Percentiles rank a stretch among this genome's conserved stretches.
Evolutionary conservation across 2,113 vertebrate species (phyloP).

Genomic region (Hippocampus comes): DNA sequence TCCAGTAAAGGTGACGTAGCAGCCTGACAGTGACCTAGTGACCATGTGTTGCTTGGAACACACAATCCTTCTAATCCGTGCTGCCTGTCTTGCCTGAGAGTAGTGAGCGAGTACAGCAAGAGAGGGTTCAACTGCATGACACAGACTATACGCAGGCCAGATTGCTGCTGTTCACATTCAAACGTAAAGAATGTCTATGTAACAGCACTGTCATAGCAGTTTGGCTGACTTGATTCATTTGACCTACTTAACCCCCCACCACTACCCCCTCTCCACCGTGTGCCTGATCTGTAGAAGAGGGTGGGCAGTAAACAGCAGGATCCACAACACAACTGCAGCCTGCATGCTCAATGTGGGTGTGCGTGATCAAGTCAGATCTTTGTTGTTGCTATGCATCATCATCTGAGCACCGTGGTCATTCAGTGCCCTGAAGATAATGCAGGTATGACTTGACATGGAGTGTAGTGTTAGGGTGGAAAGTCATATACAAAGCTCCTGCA

Average conservation of each 20-base stretch:
- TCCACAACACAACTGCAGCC: conserved; percentile 32
- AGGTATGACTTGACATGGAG: not conserved
- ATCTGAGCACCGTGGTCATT: not conserved
- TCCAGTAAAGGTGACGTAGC: conserved; percentile 29
- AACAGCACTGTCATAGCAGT: conserved; percentile 32
- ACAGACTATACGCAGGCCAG: conserved; percentile 13
- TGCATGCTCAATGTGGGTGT: conserved; percentile 36
- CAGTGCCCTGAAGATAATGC: not conserved
- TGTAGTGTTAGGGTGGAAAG: not conserved
- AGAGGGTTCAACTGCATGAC: not conserved
- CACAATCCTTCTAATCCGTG: conserved; percentile 46
- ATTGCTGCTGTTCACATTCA: conserved; percentile 30
- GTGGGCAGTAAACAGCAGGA: conserved; percentile 47
- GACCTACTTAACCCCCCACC: conserved; percentile 70
- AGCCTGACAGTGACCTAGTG: conserved; percentile 55
- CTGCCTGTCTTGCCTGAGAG: conserved; percentile 20
- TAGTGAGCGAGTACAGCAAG: not conserved
- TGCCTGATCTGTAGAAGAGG: conserved; percentile 37
- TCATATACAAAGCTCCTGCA: conserved; percentile 17
- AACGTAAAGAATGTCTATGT: conserved; percentile 13
- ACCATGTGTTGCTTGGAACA: conserved; percentile 42
- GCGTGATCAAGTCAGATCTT: not conserved
- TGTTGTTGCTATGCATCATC: conserved; percentile 28
- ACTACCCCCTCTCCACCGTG: conserved; percentile 7
- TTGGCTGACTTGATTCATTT: conserved; percentile 61